These are phyloP conservation scores for Zelostemma sp. DNA, from an alignment of 1,140 invertebrate genomes.

Conservation along the genomic window DNA sequence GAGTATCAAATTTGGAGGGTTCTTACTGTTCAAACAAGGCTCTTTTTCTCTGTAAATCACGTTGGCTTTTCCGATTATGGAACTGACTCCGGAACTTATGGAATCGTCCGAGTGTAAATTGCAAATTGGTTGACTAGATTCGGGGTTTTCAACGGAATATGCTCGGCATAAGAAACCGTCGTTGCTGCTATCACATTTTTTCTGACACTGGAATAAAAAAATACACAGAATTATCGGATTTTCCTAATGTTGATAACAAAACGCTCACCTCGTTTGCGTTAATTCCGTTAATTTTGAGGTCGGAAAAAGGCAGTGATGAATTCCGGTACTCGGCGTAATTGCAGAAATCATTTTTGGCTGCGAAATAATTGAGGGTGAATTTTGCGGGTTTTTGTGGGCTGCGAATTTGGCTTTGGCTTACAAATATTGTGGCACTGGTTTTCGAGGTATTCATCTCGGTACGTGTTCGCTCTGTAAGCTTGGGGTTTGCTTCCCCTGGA, in stretches of 20 bases:
- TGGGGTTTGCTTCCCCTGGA: constrained; percentile 57
- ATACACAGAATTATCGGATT: no score
- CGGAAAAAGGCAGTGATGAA: constrained; percentile 62
- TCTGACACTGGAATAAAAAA: constrained; percentile 68
- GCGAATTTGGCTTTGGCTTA: constrained; percentile 49
- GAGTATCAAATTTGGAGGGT: no score
- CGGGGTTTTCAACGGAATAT: constrained; percentile 57
- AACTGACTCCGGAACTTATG: constrained; percentile 61
- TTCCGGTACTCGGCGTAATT: constrained; percentile 65
- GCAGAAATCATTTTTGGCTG: constrained; percentile 61
- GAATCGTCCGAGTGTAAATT: constrained; percentile 68
- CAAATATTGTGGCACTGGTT: constrained; percentile 66
- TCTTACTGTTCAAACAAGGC: constrained; percentile 67
- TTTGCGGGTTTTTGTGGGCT: no score
- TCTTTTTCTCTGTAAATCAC: constrained; percentile 70
- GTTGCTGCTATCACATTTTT: constrained; percentile 66
- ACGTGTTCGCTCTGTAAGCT: constrained; percentile 60
- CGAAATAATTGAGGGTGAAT: neutral
- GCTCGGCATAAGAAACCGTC: constrained; percentile 70
- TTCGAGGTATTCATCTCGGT: constrained; percentile 66
- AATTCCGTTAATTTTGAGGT: constrained; percentile 49
- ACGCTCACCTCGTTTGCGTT: constrained; percentile 55
- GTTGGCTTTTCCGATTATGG: constrained; percentile 57
- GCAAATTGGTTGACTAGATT: constrained; percentile 49
- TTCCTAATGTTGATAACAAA: no score